Evolutionary conservation across 92 coral and sea anemone species (phyloP).

Genomic region (Micromussa lordhowensis): DNA sequence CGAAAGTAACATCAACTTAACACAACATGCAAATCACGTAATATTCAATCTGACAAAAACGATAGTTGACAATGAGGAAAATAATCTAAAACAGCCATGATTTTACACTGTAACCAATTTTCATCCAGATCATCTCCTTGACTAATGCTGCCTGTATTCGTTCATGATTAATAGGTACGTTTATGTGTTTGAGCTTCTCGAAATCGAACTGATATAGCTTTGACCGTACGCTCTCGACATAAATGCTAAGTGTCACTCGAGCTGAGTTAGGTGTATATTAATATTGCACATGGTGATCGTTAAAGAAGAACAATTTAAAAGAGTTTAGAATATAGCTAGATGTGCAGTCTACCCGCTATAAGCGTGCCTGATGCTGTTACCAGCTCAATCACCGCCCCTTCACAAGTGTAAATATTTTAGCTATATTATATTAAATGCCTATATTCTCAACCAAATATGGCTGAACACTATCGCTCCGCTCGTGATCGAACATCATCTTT

Average conservation of each 20-base stretch:
- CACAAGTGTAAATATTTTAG: too few species aligned
- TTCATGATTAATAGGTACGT: too few species aligned
- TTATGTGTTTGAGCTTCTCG: not conserved
- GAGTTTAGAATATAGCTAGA: not conserved
- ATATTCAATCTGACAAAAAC: not conserved
- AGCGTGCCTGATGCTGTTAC: too few species aligned
- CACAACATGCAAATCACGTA: not conserved
- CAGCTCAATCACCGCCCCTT: too few species aligned
- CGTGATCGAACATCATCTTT: too few species aligned
- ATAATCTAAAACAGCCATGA: not conserved
- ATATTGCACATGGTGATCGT: not conserved
- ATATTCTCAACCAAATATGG: too few species aligned
- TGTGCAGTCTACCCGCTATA: too few species aligned
- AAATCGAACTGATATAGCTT: not conserved
- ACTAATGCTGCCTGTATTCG: too few species aligned
- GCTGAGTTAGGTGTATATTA: not conserved
- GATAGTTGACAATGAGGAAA: not conserved
- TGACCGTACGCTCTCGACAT: not conserved
- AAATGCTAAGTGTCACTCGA: not conserved
- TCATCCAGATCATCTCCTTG: not conserved
- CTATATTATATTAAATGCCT: too few species aligned
- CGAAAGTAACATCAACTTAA: too few species aligned
- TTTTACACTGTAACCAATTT: not conserved
- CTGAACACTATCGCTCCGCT: too few species aligned
- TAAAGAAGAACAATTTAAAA: not conserved